Base-by-base conservation (phyloP, 2,797 vertebrate genomes). In the Champsocephalus esox region DNA sequence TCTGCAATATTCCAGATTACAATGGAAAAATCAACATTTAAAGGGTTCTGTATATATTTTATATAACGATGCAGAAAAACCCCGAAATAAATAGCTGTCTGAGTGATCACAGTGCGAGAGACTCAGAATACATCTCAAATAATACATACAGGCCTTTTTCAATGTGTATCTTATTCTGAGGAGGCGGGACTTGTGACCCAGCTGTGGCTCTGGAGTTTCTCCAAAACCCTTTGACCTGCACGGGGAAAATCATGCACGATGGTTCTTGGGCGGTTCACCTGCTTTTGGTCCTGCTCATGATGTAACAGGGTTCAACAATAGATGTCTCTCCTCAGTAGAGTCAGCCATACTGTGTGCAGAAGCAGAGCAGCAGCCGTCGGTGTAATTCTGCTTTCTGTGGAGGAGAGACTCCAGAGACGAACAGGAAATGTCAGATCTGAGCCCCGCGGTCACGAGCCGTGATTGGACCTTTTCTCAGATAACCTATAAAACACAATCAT, bases 401-500 rank as follows among this genome's bases (percentile, higher is more conserved):
- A 76, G 34, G 9, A 57, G 76, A 85, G 77, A 68, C 60, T 79
- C 62, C 80, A 79, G 80, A 87, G 80, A 87, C 50, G 11, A 77
- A 68, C 76, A 88, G 80, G 81, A 89, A 90, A 90, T 84, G 84
- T 88, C 87, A 89, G 12, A 62, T 54, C 68, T 76, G 59, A 79
- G 73, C 83, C 88, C 77, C 5, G 69, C 75, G 88, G 90, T 89
- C 78, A 51, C 73, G 59, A 66, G 48, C 75, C 61, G 69, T 86
- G 87, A 91, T 84, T 87, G 89, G 75, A 89, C 89, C 76, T 80
- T 84, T 85, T 82, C 65, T 81, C 59, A 72, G 76, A 80, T 76
- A 85, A 82, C 84, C 81, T 81, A 81, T 79, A 77, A 84, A 88
- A 86, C 59, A 79, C 82, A 87, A 82, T 77, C 73, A 87, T 62